phyloP scores from a whole-genome alignment of 2,888 invertebrate genomes.

The Xanthia icteritia region DNA sequence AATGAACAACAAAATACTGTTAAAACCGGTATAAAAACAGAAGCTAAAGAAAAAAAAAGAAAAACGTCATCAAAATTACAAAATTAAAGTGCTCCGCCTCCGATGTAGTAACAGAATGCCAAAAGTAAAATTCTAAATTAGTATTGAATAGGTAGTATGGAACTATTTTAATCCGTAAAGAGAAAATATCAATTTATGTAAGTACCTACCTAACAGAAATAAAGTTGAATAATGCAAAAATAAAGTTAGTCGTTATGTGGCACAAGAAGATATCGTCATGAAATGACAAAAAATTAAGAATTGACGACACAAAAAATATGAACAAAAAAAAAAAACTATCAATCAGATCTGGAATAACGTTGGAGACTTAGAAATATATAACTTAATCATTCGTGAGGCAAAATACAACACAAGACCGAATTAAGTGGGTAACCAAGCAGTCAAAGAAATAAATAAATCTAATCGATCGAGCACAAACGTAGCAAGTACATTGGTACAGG shows the following conservation, averaged over 20 bases:
- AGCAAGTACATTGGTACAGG: conserved; percentile 64
- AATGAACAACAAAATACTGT: background rate
- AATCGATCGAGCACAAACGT: background rate
- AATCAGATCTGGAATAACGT: background rate
- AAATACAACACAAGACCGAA: background rate
- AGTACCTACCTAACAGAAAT: too few species aligned
- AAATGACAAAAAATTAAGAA: background rate
- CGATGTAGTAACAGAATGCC: background rate
- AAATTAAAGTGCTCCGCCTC: background rate
- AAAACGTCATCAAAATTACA: background rate
- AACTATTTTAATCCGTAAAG: background rate
- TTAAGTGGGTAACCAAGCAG: background rate
- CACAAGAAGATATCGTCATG: background rate
- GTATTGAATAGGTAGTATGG: background rate
- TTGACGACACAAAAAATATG: background rate
- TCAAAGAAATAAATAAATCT: background rate
- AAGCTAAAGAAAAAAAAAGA: too few species aligned
- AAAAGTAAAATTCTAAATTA: background rate
- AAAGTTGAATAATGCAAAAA: background rate
- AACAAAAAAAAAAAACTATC: background rate
- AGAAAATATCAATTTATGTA: background rate
- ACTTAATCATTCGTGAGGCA: background rate
- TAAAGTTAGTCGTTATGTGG: background rate
- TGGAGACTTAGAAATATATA: background rate
- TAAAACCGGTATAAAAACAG: background rate